phyloP scores from a whole-genome alignment of 2,888 invertebrate species.

The Ormyrus rosae region DNA sequence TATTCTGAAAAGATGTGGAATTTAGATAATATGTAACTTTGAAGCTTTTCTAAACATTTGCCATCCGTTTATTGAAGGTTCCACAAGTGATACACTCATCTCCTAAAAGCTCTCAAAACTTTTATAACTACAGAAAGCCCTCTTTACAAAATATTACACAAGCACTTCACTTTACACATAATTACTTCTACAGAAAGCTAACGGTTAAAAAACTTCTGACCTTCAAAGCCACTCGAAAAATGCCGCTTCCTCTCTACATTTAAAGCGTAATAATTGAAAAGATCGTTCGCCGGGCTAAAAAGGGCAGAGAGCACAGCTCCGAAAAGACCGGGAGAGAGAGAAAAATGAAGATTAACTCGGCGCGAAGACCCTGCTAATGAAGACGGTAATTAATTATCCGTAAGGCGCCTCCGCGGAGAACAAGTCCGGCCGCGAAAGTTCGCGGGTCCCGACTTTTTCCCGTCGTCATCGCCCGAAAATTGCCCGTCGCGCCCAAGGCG shows the following conservation, averaged over 20 bases:
- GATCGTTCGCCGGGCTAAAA: conserved; percentile 40
- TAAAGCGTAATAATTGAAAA: conserved; percentile 49
- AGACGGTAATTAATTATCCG: conserved; percentile 52
- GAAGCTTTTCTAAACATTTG: too few species aligned
- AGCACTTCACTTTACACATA: too few species aligned
- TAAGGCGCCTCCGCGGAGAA: neutral
- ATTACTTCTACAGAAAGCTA: too few species aligned
- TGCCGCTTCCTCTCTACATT: neutral
- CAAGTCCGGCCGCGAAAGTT: neutral
- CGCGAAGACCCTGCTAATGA: conserved; percentile 48
- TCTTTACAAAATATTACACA: too few species aligned
- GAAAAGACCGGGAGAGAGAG: conserved; percentile 10
- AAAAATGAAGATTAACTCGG: conserved; percentile 53
- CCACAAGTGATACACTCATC: too few species aligned
- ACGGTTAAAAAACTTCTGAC: neutral
- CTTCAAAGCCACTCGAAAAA: neutral
- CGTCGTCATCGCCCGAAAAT: conserved; percentile 20
- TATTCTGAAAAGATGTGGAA: too few species aligned
- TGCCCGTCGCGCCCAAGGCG: neutral
- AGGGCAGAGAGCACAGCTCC: neutral
- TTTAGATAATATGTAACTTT: too few species aligned
- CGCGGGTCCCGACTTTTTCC: neutral
- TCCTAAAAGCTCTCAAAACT: too few species aligned
- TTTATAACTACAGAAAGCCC: too few species aligned
- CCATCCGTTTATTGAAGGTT: too few species aligned